Conservation (phyloP, 2,113 vertebrate genomes). For the Ifrita kowaldi region DNA sequence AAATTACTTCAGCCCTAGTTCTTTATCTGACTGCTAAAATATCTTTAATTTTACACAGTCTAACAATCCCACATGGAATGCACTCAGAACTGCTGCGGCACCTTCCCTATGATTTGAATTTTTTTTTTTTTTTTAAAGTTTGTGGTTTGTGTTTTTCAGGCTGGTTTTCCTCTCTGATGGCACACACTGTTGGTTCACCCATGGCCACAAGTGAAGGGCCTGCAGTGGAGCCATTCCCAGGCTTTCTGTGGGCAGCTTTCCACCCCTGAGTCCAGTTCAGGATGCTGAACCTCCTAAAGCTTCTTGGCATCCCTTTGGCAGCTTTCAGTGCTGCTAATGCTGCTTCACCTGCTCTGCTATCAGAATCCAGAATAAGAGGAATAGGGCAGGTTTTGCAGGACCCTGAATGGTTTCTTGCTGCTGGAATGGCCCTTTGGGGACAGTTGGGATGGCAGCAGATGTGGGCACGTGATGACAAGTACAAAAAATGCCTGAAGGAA, state of each 20-base stretch:
- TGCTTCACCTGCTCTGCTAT: not conserved
- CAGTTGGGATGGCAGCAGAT: not conserved
- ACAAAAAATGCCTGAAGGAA: not conserved
- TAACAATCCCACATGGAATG: not conserved
- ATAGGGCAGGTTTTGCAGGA: not conserved
- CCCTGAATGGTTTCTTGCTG: rapidly evolving
- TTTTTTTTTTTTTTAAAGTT: not conserved
- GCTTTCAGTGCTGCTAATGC: not conserved
- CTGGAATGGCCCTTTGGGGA: not conserved
- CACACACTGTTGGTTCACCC: not conserved
- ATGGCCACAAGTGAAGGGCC: rapidly evolving
- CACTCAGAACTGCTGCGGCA: not conserved
- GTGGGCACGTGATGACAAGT: not conserved
- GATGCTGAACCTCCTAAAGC: not conserved
- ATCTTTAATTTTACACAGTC: not conserved
- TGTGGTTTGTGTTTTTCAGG: not conserved
- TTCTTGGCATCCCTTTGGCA: not conserved
- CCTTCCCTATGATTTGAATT: not conserved
- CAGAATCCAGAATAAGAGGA: not conserved
- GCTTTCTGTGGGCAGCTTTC: not conserved
- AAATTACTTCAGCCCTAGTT: not conserved
- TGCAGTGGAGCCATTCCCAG: not conserved
- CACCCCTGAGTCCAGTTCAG: not conserved
- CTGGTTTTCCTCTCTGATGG: not conserved
- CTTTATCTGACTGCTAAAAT: not conserved